Percentiles rank a stretch among this genome's conserved stretches.
phyloP scores from a whole-genome alignment of 1,140 invertebrate species.

The Drosophila fuyamai region DNA sequence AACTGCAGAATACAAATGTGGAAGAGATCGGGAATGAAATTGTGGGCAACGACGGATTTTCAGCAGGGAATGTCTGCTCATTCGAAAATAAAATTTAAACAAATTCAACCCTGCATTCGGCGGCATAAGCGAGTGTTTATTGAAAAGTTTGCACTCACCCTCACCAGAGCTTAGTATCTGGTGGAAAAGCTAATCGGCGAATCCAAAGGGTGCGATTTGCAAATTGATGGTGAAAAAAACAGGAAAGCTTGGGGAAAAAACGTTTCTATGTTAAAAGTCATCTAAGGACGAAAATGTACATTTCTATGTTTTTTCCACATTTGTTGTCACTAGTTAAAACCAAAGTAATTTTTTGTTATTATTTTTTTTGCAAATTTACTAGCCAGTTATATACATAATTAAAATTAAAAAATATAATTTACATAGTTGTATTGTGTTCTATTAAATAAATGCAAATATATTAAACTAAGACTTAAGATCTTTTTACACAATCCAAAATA shows the following conservation, averaged over 20 bases:
- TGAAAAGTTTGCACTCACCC: constrained; percentile 36
- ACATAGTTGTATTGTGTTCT: no score
- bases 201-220: constrained; percentile 8
- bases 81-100: constrained; percentile 73
- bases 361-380: no score
- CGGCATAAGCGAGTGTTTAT: constrained; percentile 45
- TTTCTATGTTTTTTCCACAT: not conserved
- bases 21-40: constrained; percentile 18
- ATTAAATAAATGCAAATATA: no score
- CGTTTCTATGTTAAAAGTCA: not conserved
- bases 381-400: no score
- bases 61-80: constrained; percentile 58
- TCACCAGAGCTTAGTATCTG: not conserved
- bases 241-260: not conserved
- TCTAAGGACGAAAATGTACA: not conserved
- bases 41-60: constrained; percentile 47
- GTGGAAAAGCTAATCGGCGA: constrained; percentile 15
- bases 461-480: no score
- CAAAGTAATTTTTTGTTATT: not conserved
- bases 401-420: no score
- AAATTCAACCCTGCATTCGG: constrained; percentile 56
- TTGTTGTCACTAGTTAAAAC: not conserved
- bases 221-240: not conserved
- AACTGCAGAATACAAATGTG: constrained; percentile 30
- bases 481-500: no score